Base-by-base conservation (phyloP, 2,113 vertebrate genomes). In the Apodemus speciosus region DNA sequence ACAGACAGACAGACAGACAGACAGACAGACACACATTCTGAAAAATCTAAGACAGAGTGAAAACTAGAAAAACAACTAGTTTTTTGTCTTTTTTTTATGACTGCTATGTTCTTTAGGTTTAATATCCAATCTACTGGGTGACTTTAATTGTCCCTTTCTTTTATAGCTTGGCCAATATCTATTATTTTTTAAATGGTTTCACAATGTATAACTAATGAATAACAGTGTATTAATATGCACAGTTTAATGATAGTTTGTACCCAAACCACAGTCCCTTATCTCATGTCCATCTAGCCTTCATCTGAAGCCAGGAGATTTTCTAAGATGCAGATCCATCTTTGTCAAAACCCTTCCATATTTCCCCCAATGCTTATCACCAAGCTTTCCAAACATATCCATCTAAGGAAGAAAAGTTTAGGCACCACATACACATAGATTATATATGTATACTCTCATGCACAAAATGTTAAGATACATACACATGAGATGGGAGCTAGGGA, bases 191-290 rank as follows among this genome's bases (percentile, higher is more conserved):
- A 73, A 79, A 66, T 2, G 62, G 16, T 49, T 81, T 46, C 85
- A 60, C 49, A 21, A 73, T 38, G 8, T 75, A 58, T 8, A 80
- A 81, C 35, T 66, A n/a, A 72, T 43, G 49, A 15, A 77, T 25
- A 72, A 86, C 89, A 86, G 32, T 53, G 27, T 18, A 94, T 56
- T 91, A 66, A 81, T 72, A 11, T 46, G 30, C 30, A 86, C 13
- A 51, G 30, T 72, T 69, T 62, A 27, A 86, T 21, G 21, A 77
- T 68, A 68, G 11, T n/a, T 86, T 87, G 58, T 30, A 86, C 43
- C 35, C 11, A 68, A 96, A 95, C n/a, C 32, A 86, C 73, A 51
- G 49, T 93, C 76, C 85, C 25, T 89, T 80, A 71, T 27, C n/a
- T 79, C 6, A 15, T 66, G 90, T 79, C 32, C 46, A 93, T 53